These are phyloP conservation scores for Saccopteryx leptura DNA, from an alignment of 2,113 vertebrate species.

Conservation along the genomic window DNA sequence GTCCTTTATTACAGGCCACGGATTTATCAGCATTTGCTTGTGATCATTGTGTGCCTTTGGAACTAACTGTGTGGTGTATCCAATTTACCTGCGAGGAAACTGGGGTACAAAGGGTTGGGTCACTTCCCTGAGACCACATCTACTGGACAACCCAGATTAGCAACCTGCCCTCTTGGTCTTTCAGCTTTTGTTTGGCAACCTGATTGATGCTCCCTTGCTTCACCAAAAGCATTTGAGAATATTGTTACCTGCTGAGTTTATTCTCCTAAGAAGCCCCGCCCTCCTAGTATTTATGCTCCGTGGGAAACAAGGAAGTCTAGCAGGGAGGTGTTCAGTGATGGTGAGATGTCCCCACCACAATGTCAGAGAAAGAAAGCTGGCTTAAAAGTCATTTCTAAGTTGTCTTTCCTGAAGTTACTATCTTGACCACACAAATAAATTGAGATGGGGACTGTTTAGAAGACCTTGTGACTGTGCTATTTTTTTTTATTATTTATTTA, in stretches of 20 bases:
- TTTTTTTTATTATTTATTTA: no score
- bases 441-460: not conserved
- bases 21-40: conserved; percentile 16
- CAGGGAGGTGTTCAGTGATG: not conserved
- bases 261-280: conserved; percentile 11
- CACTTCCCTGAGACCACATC: not conserved
- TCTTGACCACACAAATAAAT: not conserved
- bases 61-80: not conserved
- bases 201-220: not conserved
- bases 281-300: not conserved
- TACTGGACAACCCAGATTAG: not conserved
- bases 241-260: conserved; percentile 24
- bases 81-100: conserved; percentile 17
- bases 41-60: not conserved
- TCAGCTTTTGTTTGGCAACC: conserved; percentile 14
- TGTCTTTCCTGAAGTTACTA: not conserved
- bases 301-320: conserved; percentile 58
- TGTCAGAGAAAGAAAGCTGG: conserved; percentile 24
- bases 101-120: conserved; percentile 19
- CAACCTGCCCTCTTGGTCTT: not conserved
- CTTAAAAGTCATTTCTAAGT: conserved; percentile 45
- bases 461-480: not conserved
- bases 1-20: conserved; percentile 32
- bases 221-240: not conserved
- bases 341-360: not conserved